A percentile compares a stretch with the other conserved stretches of the same genome.
Evolutionary conservation across 1,140 invertebrate genomes (phyloP).

Genomic region (Melanaphis sacchari): DNA sequence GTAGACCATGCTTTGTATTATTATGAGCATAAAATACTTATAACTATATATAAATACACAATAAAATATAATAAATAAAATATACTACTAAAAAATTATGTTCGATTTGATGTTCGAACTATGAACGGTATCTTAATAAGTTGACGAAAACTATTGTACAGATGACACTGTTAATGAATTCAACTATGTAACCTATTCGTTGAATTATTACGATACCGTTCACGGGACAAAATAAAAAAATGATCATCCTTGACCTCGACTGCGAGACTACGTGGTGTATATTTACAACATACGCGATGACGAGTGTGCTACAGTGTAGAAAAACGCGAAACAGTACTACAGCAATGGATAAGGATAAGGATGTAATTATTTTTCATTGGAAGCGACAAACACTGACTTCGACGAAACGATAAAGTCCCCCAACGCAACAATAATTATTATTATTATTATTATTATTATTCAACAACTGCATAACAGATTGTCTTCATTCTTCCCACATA

Average conservation of each 20-base stretch:
- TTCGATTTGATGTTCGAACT: background rate
- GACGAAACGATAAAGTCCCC: background rate
- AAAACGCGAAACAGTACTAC: background rate
- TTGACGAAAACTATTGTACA: too few relatives aligned
- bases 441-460: background rate
- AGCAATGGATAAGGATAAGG: background rate
- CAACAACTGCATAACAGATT: background rate
- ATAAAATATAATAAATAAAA: background rate
- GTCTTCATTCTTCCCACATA: background rate
- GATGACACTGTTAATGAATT: too few relatives aligned
- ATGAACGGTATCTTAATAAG: too few relatives aligned
- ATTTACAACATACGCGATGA: background rate
- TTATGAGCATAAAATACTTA: too few relatives aligned
- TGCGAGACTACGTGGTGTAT: background rate
- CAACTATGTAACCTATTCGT: too few relatives aligned
- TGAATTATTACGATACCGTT: background rate
- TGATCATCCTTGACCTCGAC: background rate
- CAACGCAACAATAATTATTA: background rate
- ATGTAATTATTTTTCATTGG: slow-evolving; percentile 10
- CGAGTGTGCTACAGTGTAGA: background rate
- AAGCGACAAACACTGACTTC: background rate
- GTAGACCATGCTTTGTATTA: too few relatives aligned
- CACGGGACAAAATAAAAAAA: background rate
- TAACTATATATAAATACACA: too few relatives aligned
- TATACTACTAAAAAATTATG: background rate